Conservation (phyloP, 2,113 vertebrate genomes). For the Struthio camelus region DNA sequence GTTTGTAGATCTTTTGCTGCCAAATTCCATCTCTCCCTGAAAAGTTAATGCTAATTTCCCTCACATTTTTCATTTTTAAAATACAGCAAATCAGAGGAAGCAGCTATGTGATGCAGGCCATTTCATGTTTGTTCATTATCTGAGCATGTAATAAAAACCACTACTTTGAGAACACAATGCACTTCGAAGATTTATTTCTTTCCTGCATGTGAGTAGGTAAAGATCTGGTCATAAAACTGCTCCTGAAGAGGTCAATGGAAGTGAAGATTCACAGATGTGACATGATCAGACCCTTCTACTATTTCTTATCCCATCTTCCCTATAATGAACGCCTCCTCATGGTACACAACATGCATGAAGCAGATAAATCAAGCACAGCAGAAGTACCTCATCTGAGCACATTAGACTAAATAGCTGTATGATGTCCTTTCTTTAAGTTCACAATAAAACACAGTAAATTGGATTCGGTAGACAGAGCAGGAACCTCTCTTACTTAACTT, state of each 20-base stretch:
- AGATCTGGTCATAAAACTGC: not conserved
- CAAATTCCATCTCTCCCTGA: not conserved
- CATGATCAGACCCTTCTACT: not conserved
- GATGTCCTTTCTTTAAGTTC: not conserved
- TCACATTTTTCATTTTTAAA: not conserved
- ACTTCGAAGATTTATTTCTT: not conserved
- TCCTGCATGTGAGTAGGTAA: not conserved
- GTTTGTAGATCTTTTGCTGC: not conserved
- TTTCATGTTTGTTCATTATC: not conserved
- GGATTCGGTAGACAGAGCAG: fast-evolving
- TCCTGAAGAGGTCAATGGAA: not conserved
- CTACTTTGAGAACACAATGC: not conserved
- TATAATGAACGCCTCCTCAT: not conserved
- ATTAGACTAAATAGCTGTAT: not conserved
- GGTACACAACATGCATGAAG: fast-evolving
- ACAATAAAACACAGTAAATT: not conserved
- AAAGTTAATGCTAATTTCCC: not conserved
- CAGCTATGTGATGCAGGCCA: not conserved
- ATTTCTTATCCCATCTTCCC: not conserved
- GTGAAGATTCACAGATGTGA: not conserved
- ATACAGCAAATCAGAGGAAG: not conserved
- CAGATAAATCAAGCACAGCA: not conserved
- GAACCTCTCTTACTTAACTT: not conserved
- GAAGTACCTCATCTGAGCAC: not conserved
- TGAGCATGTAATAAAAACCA: not conserved